Conservation (phyloP, 1,140 invertebrate genomes). For the Drosophila oshimai region DNA sequence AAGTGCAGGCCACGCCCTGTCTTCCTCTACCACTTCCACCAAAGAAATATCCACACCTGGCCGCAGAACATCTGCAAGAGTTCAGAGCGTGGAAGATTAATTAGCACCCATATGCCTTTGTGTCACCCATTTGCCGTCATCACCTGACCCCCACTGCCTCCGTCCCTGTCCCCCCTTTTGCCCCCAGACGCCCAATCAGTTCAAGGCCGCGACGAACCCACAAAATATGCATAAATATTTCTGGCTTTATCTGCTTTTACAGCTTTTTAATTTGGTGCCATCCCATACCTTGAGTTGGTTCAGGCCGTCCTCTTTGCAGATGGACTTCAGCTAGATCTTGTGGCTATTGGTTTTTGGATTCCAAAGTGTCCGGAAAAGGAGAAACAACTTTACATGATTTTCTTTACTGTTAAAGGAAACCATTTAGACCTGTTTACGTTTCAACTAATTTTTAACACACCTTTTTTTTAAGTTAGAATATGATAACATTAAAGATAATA, state of each 20-base stretch:
- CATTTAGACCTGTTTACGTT: too few relatives aligned
- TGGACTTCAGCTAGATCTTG: neutral
- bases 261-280: conserved; percentile 33
- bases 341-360: neutral
- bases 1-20: conserved; percentile 5
- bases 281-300: neutral
- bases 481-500: too few relatives aligned
- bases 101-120: conserved; percentile 25
- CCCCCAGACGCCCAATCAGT: conserved; percentile 58
- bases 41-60: conserved; percentile 13
- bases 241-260: conserved; percentile 19
- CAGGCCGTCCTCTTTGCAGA: neutral
- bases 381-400: too few relatives aligned
- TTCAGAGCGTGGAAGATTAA: conserved; percentile 41
- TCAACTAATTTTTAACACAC: too few relatives aligned
- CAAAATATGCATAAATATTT: conserved; percentile 44
- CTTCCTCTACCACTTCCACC: neutral
- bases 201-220: conserved; percentile 57
- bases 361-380: too few relatives aligned
- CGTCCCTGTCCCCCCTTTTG: neutral
- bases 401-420: too few relatives aligned
- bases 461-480: too few relatives aligned
- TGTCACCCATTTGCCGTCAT: conserved; percentile 18
- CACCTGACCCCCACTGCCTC: neutral
- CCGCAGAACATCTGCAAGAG: conserved; percentile 50